Evolutionary conservation across 2,888 invertebrate genomes (phyloP), one percentile per base, ranked within the genome.

Genomic region (Archips xylosteana): DNA sequence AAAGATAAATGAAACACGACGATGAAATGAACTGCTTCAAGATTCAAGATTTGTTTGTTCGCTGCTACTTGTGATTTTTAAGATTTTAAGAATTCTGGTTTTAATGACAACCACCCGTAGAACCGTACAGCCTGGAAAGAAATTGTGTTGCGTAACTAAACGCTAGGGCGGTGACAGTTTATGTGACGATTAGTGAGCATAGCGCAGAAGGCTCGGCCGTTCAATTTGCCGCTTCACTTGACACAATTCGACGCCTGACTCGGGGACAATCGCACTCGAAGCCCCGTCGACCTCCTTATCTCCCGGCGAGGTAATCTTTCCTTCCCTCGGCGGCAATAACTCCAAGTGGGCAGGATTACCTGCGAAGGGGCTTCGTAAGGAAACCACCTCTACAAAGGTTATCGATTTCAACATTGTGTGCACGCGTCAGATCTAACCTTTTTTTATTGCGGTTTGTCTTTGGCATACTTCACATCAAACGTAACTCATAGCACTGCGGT

Each of bases 161-260:
- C 87, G 89, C 89, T 88, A 87, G 87, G 88, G 89, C 84, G 82
- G 85, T 82, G 86, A 87, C 89, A 92, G 93, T 94, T 93, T 92
- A 92, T 92, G 93, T 89, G 92, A 87, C 92, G 92, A 94, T 94
- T 94, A 94, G 92, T 90, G 92, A 88, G 89, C 90, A 82, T 83
- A 87, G 88, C 88, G 89, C 92, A 91, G 90, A 92, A 91, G 90
- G 91, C 90, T 92, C 92, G 94, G 90, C 92, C 94, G 93, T 94
- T 94, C 94, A 94, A 94, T 94, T 94, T 94, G 90, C 93, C 93
- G 94, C 89, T 94, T 94, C 94, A 94, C 94, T 94, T 94, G 94
- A 94, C 94, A 94, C 94, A 94, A 94, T 94, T 94, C 93, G 94
- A 94, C 91, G 93, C 92, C 93, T 92, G 94, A 92, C 92, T 93